Percentiles rank a stretch among this genome's conserved stretches.
Evolutionary conservation across 2,888 invertebrate species (phyloP).

Genomic region (Trachelus stipa): DNA sequence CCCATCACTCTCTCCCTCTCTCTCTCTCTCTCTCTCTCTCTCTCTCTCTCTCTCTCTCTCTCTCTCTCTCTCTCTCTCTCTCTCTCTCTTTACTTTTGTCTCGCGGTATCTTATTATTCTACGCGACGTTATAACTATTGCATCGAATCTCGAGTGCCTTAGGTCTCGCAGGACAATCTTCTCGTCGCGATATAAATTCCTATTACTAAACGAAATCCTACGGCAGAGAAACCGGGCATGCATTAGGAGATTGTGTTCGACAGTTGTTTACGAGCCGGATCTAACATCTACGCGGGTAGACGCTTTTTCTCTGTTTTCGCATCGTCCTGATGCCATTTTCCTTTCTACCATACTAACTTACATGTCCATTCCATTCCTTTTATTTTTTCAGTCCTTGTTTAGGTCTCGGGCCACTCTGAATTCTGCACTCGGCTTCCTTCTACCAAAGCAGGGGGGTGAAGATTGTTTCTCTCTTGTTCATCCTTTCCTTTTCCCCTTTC

Average conservation of each 20-base stretch:
- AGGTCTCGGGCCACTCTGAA: slow-evolving; percentile 21
- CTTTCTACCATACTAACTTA: slow-evolving; percentile 31
- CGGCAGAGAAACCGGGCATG: slow-evolving; percentile 51
- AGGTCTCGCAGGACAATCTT: slow-evolving; percentile 1
- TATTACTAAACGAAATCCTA: slow-evolving; percentile 50
- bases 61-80: slow-evolving; percentile 2
- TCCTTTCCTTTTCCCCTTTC: neutral
- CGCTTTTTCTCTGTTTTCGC: slow-evolving; percentile 22
- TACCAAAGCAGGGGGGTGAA: neutral
- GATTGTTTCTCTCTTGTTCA: slow-evolving; percentile 1
- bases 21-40: slow-evolving; percentile 10
- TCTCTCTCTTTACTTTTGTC: neutral
- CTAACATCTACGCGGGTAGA: slow-evolving; percentile 34
- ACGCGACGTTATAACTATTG: neutral
- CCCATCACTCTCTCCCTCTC: neutral
- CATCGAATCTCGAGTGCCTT: neutral
- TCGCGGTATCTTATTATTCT: neutral
- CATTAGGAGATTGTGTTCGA: slow-evolving; percentile 66
- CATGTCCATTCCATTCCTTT: slow-evolving; percentile 33
- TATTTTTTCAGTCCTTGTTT: slow-evolving; percentile 16
- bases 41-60: slow-evolving; percentile 4
- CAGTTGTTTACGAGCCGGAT: slow-evolving; percentile 62
- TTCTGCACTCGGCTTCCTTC: slow-evolving; percentile 23
- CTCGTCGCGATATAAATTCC: slow-evolving; percentile 47
- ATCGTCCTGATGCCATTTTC: slow-evolving; percentile 34